Evolutionary conservation across 2,888 invertebrate genomes (phyloP), one percentile per base, ranked within the genome.

Genomic region (Lymantria dispar): DNA sequence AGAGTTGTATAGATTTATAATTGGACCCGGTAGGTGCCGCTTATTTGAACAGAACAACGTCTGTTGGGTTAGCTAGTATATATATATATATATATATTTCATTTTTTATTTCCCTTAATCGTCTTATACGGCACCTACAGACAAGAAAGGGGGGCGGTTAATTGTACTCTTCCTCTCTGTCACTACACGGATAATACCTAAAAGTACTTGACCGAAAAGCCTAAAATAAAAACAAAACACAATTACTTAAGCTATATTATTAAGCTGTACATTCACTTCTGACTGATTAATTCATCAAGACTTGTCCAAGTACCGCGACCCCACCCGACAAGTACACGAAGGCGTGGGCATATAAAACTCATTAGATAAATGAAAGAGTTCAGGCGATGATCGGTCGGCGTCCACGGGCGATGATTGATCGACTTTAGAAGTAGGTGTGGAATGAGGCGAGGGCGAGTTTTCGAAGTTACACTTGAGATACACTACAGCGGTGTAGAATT

Each of bases 341-440:
- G 67, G 71, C 55, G 64, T 64, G 56, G 56, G 55, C 60, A 58
- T 47, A 49, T 45, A 49, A 56, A 68, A 65, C 66, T 88, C 86
- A 87, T 89, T 89, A 87, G 76, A 85, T 82, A 86, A 87, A 89
- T 87, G 87, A 89, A 88, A 87, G 87, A 89, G 90, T 90, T 87
- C 81, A 80, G 72, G 70, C 62, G 76, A 80, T 77, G 80, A 77
- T 72, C 72, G 73, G 66, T 68, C 56, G 64, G 60, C 60, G 58
- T 60, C 61, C 57, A 52, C 67, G 58, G 56, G 57, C 58, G 61
- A 65, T 65, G 65, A 65, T 65, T 62, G 69, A 68, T 64, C 65
- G 73, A 63, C 61, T 65, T 62, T 56, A 43, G 53, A 64, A 68
- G 50, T 56, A 48, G 55, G 45, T 44, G 48, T n/a, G 45, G 12